Percentiles rank a stretch among this genome's conserved stretches.
Evolutionary conservation across 2,113 vertebrate genomes (phyloP).

Genomic region (Abramis brama): DNA sequence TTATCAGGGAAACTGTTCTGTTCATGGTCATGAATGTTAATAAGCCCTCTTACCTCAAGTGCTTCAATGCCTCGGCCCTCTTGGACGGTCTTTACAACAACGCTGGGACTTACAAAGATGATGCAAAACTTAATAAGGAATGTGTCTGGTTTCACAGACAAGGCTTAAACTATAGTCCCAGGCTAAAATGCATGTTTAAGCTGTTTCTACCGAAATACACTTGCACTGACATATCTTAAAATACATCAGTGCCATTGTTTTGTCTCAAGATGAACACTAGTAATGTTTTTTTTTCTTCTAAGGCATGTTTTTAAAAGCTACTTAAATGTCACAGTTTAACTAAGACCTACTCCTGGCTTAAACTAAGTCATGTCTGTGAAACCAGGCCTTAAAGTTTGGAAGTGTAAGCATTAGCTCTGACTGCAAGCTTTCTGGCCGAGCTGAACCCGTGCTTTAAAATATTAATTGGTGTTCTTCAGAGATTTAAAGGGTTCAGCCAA

Average conservation of each 20-base stretch:
- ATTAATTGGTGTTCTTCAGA: conserved; percentile 56
- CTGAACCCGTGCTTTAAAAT: conserved; percentile 47
- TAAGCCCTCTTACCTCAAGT: conserved; percentile 45
- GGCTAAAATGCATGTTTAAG: too few species aligned
- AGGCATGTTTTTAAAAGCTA: too few species aligned
- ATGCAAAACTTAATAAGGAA: conserved; percentile 42
- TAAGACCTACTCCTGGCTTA: too few species aligned
- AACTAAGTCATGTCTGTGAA: too few species aligned
- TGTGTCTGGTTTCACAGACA: too few species aligned
- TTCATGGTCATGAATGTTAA: conserved; percentile 47
- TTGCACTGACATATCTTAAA: too few species aligned
- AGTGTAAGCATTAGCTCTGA: conserved; percentile 5
- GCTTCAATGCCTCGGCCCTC: conserved; percentile 14
- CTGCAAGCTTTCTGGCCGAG: background rate
- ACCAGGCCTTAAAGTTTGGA: background rate
- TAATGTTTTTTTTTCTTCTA: too few species aligned
- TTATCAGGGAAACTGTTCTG: background rate
- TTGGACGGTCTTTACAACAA: conserved; percentile 11
- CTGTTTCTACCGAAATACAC: too few species aligned
- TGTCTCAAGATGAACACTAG: too few species aligned
- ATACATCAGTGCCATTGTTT: too few species aligned
- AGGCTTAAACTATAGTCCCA: too few species aligned
- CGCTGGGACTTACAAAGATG: conserved; percentile 34
- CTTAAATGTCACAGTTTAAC: too few species aligned
- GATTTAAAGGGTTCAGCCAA: conserved; percentile 12